Evolutionary conservation across 2,797 vertebrate species (phyloP), one percentile per base, ranked within the genome.

Genomic region (Pseudochirops cupreus): DNA sequence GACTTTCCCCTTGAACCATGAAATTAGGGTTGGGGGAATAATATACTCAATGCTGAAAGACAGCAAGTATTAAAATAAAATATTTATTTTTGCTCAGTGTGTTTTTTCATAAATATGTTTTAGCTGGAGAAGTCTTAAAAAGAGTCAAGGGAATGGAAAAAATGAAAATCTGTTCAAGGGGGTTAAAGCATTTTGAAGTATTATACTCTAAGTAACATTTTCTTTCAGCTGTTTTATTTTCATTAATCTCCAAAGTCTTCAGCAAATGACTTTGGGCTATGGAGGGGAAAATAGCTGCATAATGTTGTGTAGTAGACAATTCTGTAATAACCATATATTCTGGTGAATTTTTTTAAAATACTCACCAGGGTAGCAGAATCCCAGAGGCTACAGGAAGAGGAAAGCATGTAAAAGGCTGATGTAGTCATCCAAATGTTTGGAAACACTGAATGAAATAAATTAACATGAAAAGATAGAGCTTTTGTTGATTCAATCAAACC

Each of bases 291-390:
- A 12, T 50, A 3, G 59, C 55, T 52, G 4, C 16, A 1, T 4
- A 6, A 28, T 46, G 56, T 53, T 89, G 91, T 92, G 9, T 1
- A 5, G 16, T 57, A 93, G 5, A 89, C 53, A 13, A 4, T 3
- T 52, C 39, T 58, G 62, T 96, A 91, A 21, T 24, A 74, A 39
- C 55, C 33, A 2, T 39, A 1, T 3, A 58, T 57, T 94, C 67
- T 62, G 16, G 91, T 87, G 58, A 94, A 50, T 87, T 46, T 52
- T 46, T 90, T 91, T 91, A 92, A 62, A 92, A 92, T 28, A 39
- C 56, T 82, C n/a, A 5, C 46, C 13, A 18, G 4, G 58, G 50
- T 46, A 56, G 16, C 6, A 18, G 0, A 46, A 28, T 33, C 33
- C 5, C 3, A 1, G 39, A 50, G 24, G 10, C 39, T 1, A 13